A percentile compares a stretch with the other conserved stretches of the same genome.
Conservation (phyloP, 2,797 vertebrate species). For the Lophius americanus region DNA sequence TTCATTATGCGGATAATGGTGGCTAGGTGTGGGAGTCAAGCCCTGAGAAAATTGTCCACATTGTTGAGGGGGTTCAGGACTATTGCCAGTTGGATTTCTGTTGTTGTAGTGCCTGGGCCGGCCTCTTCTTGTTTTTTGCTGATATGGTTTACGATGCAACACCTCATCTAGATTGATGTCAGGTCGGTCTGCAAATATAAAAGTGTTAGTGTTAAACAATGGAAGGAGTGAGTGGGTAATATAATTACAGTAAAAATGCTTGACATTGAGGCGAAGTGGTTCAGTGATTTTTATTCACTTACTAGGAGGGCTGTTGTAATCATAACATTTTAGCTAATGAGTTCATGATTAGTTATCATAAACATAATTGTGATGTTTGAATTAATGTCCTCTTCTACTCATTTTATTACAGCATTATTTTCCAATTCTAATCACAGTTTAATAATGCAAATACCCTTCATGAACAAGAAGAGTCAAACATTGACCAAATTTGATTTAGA, state of each 20-base stretch:
- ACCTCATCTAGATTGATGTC: constrained; percentile 81
- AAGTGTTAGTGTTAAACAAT: not conserved
- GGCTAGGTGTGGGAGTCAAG: constrained; percentile 70
- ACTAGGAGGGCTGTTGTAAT: no score
- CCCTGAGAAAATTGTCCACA: constrained; percentile 63
- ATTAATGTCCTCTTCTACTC: no score
- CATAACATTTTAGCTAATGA: no score
- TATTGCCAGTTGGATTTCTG: constrained; percentile 75
- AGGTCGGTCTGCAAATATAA: constrained; percentile 66
- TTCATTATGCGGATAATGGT: constrained; percentile 68
- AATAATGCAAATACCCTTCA: no score
- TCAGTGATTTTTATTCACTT: no score
- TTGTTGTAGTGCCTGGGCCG: constrained; percentile 80
- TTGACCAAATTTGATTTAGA: no score
- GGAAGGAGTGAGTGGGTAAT: not conserved
- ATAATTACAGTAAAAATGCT: not conserved
- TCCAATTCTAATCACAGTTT: no score
- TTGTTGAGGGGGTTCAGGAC: constrained; percentile 73
- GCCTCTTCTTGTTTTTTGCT: constrained; percentile 78
- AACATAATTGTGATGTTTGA: no score
- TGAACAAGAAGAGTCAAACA: no score
- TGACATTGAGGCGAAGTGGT: not conserved
- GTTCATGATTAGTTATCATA: no score
- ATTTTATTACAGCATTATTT: no score
- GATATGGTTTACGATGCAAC: constrained; percentile 75